Percentiles rank a stretch among this genome's conserved stretches.
Conservation (phyloP, 2,797 vertebrate species). For the Danio tinwini region DNA sequence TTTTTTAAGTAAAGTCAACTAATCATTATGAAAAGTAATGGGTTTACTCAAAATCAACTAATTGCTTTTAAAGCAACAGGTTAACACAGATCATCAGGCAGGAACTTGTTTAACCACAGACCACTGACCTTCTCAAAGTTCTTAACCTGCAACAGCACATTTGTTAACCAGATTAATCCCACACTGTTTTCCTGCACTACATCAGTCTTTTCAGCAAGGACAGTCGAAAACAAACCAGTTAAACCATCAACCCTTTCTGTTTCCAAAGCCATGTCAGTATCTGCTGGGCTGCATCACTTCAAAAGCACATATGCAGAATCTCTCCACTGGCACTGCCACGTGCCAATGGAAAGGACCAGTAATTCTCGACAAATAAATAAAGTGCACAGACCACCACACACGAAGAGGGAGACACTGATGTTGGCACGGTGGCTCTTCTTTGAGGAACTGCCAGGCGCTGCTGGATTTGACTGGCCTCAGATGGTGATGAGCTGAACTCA, state of each 20-base stretch:
- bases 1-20: too few species aligned
- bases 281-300: slow-evolving; percentile 21
- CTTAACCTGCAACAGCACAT: background rate
- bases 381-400: slow-evolving; percentile 52
- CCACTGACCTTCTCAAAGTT: background rate
- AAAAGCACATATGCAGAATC: slow-evolving; percentile 37
- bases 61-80: too few species aligned
- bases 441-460: slow-evolving; percentile 47
- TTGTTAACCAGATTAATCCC: background rate
- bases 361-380: slow-evolving; percentile 34
- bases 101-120: background rate
- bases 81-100: background rate
- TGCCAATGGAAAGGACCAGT: slow-evolving; percentile 30
- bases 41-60: too few species aligned
- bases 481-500: slow-evolving; percentile 50
- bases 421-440: slow-evolving; percentile 37
- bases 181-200: background rate
- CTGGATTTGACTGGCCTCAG: slow-evolving; percentile 45
- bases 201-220: background rate
- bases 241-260: background rate
- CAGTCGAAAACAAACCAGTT: slow-evolving; percentile 3
- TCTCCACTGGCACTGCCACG: slow-evolving; percentile 27
- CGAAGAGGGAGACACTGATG: slow-evolving; percentile 44
- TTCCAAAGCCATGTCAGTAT: slow-evolving; percentile 11
- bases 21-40: too few species aligned